These are phyloP conservation scores for Tiaroga cobitis DNA, from an alignment of 2,797 vertebrate species.

Conservation along the genomic window DNA sequence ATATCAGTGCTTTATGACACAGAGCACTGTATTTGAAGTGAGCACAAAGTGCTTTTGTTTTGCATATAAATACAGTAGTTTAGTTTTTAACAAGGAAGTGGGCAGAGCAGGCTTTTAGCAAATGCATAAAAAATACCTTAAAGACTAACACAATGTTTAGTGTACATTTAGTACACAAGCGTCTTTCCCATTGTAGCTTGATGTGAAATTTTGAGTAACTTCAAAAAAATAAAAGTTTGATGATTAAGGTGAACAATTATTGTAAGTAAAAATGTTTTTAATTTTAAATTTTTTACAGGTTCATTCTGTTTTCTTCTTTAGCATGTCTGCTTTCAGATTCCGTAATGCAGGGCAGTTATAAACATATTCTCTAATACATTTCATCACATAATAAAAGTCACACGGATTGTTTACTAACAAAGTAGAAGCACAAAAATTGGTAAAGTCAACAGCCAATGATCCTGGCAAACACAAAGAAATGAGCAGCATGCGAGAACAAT, in stretches of 20 bases:
- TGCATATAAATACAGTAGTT: constrained; percentile 1
- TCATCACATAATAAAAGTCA: not conserved
- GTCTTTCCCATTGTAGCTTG: not conserved
- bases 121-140: constrained; percentile 6
- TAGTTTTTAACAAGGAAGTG: constrained; percentile 1
- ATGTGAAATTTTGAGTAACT: not conserved
- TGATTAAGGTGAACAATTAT: not conserved
- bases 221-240: not conserved
- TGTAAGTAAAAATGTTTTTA: no score
- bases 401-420: not conserved
- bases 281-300: not conserved
- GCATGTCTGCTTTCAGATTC: not conserved
- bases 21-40: not conserved
- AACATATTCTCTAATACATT: not conserved
- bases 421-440: not conserved
- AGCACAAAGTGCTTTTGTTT: constrained; percentile 19
- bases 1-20: constrained; percentile 4
- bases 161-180: not conserved
- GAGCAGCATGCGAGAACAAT: constrained; percentile 12
- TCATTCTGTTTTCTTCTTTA: not conserved
- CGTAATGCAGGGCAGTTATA: not conserved
- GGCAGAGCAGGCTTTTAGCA: not conserved
- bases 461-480: not conserved
- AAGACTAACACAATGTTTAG: not conserved
- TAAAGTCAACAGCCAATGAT: constrained; percentile 12